A percentile compares a stretch with the other conserved stretches of the same genome.
Conservation (phyloP, 2,797 vertebrate species). For the Anolis apletophallus region DNA sequence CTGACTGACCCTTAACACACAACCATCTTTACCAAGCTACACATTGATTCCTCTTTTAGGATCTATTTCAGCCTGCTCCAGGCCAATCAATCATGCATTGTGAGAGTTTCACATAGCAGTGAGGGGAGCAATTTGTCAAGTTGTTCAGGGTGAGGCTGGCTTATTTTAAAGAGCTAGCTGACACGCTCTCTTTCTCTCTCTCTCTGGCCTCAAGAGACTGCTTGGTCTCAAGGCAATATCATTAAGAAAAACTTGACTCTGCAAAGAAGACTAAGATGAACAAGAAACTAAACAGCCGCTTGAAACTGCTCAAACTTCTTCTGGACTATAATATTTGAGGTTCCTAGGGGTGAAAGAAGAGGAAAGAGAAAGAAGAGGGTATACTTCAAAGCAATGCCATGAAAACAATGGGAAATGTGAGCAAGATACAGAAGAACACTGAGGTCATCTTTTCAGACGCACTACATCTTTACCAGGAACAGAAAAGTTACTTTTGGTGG, state of each 20-base stretch:
- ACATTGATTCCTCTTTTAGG: slow-evolving; percentile 25
- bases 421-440: background rate
- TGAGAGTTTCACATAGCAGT: slow-evolving; percentile 1
- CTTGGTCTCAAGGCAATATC: background rate
- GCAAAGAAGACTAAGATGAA: background rate
- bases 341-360: background rate
- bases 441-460: background rate
- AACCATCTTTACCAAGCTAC: background rate
- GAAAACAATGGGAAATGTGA: background rate
- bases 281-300: background rate
- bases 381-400: background rate
- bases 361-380: background rate
- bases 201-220: no score
- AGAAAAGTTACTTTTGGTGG: no score
- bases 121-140: slow-evolving; percentile 4
- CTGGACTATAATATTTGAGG: background rate
- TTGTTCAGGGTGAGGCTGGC: slow-evolving; percentile 12
- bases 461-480: no score
- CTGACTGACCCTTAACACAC: background rate
- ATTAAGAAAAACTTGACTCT: background rate
- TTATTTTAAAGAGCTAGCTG: slow-evolving; percentile 13
- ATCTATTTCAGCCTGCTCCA: slow-evolving; percentile 9
- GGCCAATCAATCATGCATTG: slow-evolving; percentile 3
- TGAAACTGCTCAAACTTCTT: background rate
- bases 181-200: background rate